These are phyloP conservation scores for Actenoides lindsayi DNA, from an alignment of 2,113 vertebrate species.

Conservation along the genomic window DNA sequence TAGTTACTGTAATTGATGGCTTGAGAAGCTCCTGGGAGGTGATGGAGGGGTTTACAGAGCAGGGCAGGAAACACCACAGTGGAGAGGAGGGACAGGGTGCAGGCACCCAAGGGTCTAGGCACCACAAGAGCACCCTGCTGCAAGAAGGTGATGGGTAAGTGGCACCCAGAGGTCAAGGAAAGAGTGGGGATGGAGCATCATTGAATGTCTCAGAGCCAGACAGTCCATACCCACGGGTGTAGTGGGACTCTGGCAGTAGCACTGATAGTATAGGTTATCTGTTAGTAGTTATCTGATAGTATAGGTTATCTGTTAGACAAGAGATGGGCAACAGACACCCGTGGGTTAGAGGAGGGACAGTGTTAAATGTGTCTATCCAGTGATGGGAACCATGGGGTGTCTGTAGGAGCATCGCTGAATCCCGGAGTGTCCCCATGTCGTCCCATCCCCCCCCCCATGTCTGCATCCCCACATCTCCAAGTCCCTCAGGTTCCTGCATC, in stretches of 20 bases:
- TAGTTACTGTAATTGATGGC: background rate
- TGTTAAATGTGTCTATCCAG: background rate
- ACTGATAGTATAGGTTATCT: too few species aligned
- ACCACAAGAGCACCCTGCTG: background rate
- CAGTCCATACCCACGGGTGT: background rate
- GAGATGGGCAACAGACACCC: background rate
- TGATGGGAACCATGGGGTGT: fast-evolving
- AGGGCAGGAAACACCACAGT: fast-evolving
- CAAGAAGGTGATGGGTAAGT: background rate
- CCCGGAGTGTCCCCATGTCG: background rate
- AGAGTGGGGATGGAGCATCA: background rate
- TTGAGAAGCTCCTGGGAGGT: background rate
- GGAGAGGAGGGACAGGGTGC: background rate
- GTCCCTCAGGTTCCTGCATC: background rate
- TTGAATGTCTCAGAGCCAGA: fast-evolving
- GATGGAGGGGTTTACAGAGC: fast-evolving
- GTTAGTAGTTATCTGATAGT: too few species aligned
- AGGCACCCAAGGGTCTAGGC: background rate
- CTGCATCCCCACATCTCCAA: background rate
- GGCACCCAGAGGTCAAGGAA: background rate
- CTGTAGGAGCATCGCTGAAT: background rate
- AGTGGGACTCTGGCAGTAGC: background rate
- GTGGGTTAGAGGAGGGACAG: background rate
- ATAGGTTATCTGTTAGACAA: background rate
- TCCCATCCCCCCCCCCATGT: too few species aligned